Evolutionary conservation across 2,113 vertebrate species (phyloP).

Genomic region (Pachyramphus minor): DNA sequence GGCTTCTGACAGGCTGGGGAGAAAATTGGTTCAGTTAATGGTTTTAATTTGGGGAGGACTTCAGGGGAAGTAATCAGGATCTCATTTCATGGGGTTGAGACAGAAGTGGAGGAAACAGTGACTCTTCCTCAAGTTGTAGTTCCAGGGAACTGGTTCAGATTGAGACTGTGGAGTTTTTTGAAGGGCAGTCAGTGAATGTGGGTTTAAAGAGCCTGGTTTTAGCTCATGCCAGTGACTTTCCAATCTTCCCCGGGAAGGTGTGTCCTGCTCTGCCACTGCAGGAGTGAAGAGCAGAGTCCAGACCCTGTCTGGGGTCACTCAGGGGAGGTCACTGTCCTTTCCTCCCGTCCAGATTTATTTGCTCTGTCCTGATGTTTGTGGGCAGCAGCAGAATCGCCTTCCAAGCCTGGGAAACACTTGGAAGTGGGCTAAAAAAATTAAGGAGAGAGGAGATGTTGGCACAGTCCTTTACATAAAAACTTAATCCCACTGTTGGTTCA

Average conservation of each 20-base stretch:
- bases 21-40: fast-evolving
- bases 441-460: too few species aligned
- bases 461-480: fast-evolving
- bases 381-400: too few species aligned
- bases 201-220: neutral
- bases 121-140: fast-evolving
- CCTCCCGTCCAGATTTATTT: fast-evolving
- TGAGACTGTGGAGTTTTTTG: fast-evolving
- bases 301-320: neutral
- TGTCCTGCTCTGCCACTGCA: neutral
- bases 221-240: fast-evolving
- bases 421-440: neutral
- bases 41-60: neutral
- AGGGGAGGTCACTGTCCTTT: neutral
- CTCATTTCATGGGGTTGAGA: neutral
- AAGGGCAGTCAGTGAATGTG: fast-evolving
- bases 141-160: fast-evolving
- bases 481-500: fast-evolving
- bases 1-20: neutral
- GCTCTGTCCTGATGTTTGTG: neutral
- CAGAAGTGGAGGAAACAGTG: neutral
- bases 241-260: fast-evolving
- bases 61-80: neutral
- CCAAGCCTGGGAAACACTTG: neutral
- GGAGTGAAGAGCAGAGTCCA: neutral